phyloP scores from a whole-genome alignment of 2,797 vertebrate species.

The Caiman crocodilus region DNA sequence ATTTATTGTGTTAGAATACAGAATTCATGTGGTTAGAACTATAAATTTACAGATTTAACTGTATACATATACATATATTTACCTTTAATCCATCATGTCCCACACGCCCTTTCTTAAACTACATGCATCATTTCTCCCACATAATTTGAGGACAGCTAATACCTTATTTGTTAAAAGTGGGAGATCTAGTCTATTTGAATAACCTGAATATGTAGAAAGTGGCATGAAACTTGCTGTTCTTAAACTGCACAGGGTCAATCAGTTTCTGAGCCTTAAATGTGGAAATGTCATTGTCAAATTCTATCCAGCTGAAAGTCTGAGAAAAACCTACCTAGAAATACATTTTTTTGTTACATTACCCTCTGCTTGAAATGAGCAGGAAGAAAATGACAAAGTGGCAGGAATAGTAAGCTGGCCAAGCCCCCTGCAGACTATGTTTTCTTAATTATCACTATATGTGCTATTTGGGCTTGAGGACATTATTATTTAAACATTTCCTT shows the following conservation, averaged over 20 bases:
- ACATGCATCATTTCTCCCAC: fast-evolving
- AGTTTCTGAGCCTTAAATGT: constrained; percentile 4
- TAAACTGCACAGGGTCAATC: not conserved
- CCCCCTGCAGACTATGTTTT: not conserved
- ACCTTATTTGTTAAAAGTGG: not conserved
- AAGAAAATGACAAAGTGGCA: constrained; percentile 15
- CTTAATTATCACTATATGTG: not conserved
- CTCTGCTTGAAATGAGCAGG: constrained; percentile 7
- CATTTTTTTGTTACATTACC: not conserved
- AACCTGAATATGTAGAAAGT: not conserved
- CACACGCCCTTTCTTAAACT: not conserved
- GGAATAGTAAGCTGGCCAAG: not conserved
- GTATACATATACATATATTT: not conserved
- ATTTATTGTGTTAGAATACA: constrained; percentile 52
- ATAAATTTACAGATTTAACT: not conserved
- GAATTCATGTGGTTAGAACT: constrained; percentile 39
- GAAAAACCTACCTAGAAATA: not conserved
- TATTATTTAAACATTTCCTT: not conserved
- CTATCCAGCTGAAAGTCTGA: not conserved
- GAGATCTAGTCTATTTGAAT: not conserved
- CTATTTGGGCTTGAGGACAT: not conserved
- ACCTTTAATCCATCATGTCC: not conserved
- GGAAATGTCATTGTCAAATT: not conserved
- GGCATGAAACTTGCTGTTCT: not conserved
- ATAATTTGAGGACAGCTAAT: not conserved